These are phyloP conservation scores for Alentia gelatinosa DNA, from an alignment of 2,888 invertebrate species.

Conservation along the genomic window DNA sequence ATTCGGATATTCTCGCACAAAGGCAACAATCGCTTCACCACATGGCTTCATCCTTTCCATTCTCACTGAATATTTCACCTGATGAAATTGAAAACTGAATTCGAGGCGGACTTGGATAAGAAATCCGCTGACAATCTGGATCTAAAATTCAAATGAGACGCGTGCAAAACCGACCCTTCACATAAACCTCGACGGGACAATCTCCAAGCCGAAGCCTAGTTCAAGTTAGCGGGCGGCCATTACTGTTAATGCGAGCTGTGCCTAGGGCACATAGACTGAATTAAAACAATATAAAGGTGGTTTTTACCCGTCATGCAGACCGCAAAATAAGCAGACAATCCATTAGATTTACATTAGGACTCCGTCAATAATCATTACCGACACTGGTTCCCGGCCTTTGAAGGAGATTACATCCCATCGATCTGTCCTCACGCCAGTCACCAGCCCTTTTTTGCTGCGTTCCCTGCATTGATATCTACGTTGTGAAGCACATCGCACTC, in stretches of 20 bases:
- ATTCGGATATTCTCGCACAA: background rate
- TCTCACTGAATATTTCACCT: background rate
- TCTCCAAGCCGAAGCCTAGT: background rate
- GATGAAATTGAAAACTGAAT: slow-evolving; percentile 21
- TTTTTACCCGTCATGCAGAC: background rate
- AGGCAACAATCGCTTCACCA: background rate
- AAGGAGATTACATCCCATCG: slow-evolving; percentile 26
- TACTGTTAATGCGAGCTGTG: background rate
- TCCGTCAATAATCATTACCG: background rate
- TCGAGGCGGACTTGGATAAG: background rate
- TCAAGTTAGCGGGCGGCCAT: background rate
- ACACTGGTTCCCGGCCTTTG: slow-evolving; percentile 7
- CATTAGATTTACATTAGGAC: slow-evolving; percentile 17
- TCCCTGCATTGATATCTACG: background rate
- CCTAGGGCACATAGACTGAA: background rate
- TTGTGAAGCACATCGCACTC: background rate
- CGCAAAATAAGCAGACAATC: slow-evolving; percentile 3
- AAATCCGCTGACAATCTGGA: background rate
- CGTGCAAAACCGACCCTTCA: background rate
- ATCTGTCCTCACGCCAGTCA: slow-evolving; percentile 10
- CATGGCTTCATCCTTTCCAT: background rate
- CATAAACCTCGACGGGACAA: background rate
- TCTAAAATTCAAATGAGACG: slow-evolving; percentile 13
- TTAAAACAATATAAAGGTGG: slow-evolving; percentile 10
- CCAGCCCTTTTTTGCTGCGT: background rate